phyloP scores from a whole-genome alignment of 2,888 invertebrate genomes.

The Acrobasis consociella region DNA sequence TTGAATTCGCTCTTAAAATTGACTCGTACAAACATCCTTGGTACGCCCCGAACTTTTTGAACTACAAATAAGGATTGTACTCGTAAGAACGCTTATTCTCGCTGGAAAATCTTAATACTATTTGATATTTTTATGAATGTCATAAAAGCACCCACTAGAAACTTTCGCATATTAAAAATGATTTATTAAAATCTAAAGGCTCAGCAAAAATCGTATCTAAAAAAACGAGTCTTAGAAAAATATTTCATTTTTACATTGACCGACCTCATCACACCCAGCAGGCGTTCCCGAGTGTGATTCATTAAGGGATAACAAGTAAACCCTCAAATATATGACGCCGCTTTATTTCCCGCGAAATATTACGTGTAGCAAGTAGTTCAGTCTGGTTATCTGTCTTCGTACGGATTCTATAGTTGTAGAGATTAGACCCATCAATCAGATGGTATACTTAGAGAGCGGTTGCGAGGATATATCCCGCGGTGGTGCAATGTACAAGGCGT shows the following conservation, averaged over 20 bases:
- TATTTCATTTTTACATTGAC: conserved; percentile 22
- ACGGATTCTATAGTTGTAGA: conserved; percentile 60
- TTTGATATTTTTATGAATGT: no score
- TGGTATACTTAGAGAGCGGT: conserved; percentile 48
- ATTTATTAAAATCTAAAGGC: no score
- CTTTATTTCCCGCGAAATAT: conserved; percentile 38
- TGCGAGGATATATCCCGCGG: conserved; percentile 44
- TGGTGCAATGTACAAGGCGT: conserved; percentile 44
- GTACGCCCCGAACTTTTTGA: conserved; percentile 30
- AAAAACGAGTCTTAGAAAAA: conserved; percentile 11
- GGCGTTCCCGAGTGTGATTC: conserved; percentile 16
- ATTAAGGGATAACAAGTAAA: conserved; percentile 26
- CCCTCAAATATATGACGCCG: conserved; percentile 28
- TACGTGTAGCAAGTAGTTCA: conserved; percentile 40
- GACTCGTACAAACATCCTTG: conserved; percentile 54
- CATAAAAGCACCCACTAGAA: no score
- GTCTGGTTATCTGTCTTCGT: conserved; percentile 54
- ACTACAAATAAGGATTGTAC: neutral
- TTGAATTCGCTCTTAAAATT: conserved; percentile 72
- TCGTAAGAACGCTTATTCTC: no score
- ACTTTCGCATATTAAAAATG: no score
- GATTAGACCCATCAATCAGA: conserved; percentile 72
- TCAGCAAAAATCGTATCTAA: neutral
- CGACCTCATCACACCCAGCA: conserved; percentile 1
- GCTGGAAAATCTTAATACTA: no score